These are phyloP conservation scores for Tokudaia muenninki DNA, from an alignment of 2,797 vertebrate genomes.

Conservation along the genomic window DNA sequence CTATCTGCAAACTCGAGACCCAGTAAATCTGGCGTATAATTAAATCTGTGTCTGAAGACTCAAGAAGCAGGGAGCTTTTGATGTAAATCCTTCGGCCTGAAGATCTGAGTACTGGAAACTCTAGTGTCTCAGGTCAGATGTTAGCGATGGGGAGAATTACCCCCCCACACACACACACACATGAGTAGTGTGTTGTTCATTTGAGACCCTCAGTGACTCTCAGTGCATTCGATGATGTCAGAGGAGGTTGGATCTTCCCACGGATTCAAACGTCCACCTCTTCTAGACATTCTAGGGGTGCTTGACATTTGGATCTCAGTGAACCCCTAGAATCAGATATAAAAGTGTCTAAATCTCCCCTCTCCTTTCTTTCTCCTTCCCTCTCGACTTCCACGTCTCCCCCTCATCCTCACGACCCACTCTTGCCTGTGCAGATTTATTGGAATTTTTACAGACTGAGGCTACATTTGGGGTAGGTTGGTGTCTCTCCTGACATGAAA, in stretches of 20 bases:
- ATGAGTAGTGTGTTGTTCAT: neutral
- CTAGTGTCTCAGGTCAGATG: neutral
- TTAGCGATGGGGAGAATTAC: neutral
- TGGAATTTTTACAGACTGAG: neutral
- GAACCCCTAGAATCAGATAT: neutral
- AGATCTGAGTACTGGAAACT: neutral
- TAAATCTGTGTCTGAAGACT: neutral
- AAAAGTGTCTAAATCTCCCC: neutral
- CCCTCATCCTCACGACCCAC: no score
- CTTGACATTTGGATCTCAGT: neutral
- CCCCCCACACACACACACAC: neutral
- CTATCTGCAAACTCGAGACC: neutral
- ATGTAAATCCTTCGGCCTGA: neutral
- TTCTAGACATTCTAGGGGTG: neutral
- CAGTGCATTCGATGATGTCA: neutral
- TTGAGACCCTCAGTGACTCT: neutral
- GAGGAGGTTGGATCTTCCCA: neutral
- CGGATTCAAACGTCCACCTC: neutral
- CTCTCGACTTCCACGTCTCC: neutral
- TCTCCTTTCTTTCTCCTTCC: neutral
- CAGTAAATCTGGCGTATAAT: neutral
- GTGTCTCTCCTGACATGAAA: neutral
- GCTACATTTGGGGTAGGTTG: neutral
- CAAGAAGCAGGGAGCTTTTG: neutral
- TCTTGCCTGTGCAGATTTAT: neutral